These are phyloP conservation scores for Aquatica leii DNA, from an alignment of 2,888 invertebrate genomes.

Conservation along the genomic window DNA sequence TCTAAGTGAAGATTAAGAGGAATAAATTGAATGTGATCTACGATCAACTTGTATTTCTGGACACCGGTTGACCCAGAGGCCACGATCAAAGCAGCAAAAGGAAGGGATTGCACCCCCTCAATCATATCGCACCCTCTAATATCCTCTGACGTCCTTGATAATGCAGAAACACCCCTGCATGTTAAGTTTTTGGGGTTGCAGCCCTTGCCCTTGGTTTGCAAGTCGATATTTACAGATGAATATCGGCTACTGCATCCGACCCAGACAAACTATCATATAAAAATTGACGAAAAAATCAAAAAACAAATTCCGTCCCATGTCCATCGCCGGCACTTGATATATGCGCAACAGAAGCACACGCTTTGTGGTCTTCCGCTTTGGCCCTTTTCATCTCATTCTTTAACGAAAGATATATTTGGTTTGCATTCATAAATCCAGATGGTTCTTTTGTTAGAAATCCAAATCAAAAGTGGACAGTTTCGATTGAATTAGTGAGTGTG, in stretches of 20 bases:
- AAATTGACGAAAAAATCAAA: background rate
- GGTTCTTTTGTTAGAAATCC: constrained; percentile 11
- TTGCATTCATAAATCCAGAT: constrained; percentile 22
- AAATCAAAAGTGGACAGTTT: constrained; percentile 9
- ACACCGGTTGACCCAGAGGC: constrained; percentile 56
- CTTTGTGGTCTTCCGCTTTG: constrained; percentile 32
- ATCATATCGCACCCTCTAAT: constrained; percentile 63
- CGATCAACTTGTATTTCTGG: constrained; percentile 26
- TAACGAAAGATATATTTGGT: constrained; percentile 5
- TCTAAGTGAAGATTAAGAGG: no score
- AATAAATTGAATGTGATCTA: no score
- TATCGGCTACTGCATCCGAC: constrained; percentile 19
- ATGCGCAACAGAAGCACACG: constrained; percentile 28
- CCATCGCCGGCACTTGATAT: constrained; percentile 19
- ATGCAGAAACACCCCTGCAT: constrained; percentile 58
- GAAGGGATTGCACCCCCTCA: constrained; percentile 53
- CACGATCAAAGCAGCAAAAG: constrained; percentile 42
- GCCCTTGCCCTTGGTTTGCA: constrained; percentile 21
- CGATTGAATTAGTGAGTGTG: constrained; percentile 15
- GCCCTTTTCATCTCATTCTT: constrained; percentile 12
- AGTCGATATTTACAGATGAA: constrained; percentile 32
- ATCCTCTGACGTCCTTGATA: constrained; percentile 61
- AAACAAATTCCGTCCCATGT: constrained; percentile 13
- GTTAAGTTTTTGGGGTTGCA: constrained; percentile 39
- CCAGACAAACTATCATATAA: background rate